phyloP scores from a whole-genome alignment of 2,113 vertebrate genomes.

The Lepus americanus region DNA sequence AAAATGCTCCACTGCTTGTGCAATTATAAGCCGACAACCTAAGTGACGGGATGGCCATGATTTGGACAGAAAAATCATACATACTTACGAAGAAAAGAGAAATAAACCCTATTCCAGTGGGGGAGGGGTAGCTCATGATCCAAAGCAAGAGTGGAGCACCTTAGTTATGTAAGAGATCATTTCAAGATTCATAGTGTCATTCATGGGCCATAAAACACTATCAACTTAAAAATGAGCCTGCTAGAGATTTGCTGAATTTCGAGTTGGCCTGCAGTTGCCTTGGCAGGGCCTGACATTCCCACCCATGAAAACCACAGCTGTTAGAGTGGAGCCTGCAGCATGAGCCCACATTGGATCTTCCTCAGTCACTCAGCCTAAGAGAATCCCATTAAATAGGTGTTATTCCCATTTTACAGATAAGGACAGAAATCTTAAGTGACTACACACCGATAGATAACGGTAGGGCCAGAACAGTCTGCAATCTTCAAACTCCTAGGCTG shows the following conservation, averaged over 20 bases:
- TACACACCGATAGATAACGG: neutral
- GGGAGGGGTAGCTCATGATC: neutral
- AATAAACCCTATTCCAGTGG: neutral
- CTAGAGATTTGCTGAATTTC: too few species aligned
- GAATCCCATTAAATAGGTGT: neutral
- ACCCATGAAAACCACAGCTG: too few species aligned
- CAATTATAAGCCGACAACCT: neutral
- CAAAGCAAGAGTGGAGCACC: neutral
- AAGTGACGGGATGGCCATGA: neutral
- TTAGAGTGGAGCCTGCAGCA: neutral
- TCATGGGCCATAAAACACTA: too few species aligned
- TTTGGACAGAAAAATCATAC: conserved; percentile 25
- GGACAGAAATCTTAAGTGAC: conserved; percentile 16
- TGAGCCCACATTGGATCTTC: neutral
- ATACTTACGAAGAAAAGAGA: neutral
- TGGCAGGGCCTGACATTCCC: too few species aligned
- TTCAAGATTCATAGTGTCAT: too few species aligned
- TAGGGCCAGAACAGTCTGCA: neutral
- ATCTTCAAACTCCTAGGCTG: conserved; percentile 26
- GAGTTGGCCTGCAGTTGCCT: too few species aligned
- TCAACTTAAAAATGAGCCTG: too few species aligned
- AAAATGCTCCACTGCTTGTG: conserved; percentile 44
- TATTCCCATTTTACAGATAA: conserved; percentile 41
- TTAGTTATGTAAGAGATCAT: too few species aligned
- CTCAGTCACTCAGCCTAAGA: neutral